A percentile compares a stretch with the other conserved stretches of the same genome.
phyloP scores from a whole-genome alignment of 2,797 vertebrate genomes.

The Neosilurus hyrtlii region DNA sequence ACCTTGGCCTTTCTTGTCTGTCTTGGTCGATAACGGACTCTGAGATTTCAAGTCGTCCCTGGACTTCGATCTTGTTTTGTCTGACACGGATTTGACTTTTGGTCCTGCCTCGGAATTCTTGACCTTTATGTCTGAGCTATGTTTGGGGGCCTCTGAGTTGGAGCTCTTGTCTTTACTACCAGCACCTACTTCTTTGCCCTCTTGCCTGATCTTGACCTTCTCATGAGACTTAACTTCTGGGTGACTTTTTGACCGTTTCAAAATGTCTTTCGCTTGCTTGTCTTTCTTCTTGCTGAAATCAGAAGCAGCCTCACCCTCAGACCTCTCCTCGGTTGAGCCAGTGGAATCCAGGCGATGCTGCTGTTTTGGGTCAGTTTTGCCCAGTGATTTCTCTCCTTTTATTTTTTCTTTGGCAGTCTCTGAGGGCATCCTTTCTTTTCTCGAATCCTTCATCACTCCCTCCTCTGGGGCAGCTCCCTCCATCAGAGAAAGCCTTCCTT shows the following conservation, averaged over 20 bases:
- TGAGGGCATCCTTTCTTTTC: constrained; percentile 71
- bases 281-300: constrained; percentile 79
- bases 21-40: constrained; percentile 61
- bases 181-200: constrained; percentile 71
- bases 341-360: constrained; percentile 74
- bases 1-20: constrained; percentile 74
- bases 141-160: constrained; percentile 63
- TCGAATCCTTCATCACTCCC: constrained; percentile 35
- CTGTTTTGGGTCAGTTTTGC: constrained; percentile 76
- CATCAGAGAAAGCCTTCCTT: constrained; percentile 67
- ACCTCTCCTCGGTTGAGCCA: constrained; percentile 83
- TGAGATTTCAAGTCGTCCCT: constrained; percentile 78
- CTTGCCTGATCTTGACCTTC: constrained; percentile 78
- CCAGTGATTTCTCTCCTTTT: constrained; percentile 71
- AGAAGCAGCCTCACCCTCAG: constrained; percentile 74
- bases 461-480: constrained; percentile 76
- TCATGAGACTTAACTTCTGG: constrained; percentile 74
- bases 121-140: constrained; percentile 66
- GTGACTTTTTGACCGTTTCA: constrained; percentile 80
- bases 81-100: constrained; percentile 74
- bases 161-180: constrained; percentile 73
- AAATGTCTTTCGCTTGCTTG: constrained; percentile 74
- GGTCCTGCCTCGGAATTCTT: constrained; percentile 56
- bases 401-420: constrained; percentile 72
- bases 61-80: constrained; percentile 78